Conservation (phyloP, 1,140 invertebrate species). For the Aphelenchoides besseyi region DNA sequence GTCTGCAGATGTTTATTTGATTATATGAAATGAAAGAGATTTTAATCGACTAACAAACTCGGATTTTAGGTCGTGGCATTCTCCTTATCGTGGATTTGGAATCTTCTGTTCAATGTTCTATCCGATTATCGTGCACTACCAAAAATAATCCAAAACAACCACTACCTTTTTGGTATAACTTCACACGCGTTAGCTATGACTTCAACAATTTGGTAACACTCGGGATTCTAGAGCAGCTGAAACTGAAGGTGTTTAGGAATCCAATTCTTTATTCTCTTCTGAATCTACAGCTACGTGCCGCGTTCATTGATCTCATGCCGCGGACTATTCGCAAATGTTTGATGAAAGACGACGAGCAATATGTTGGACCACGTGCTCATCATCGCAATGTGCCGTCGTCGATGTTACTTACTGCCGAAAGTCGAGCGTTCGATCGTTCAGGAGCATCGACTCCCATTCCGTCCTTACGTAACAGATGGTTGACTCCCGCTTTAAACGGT, state of each 20-base stretch:
- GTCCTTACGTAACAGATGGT: constrained; percentile 11
- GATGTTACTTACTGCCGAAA: constrained; percentile 5
- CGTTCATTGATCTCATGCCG: constrained; percentile 59
- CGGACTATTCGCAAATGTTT: constrained; percentile 40
- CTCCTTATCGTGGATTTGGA: constrained; percentile 66
- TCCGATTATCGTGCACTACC: constrained; percentile 65
- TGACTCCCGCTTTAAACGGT: neutral
- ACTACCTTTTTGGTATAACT: constrained; percentile 65
- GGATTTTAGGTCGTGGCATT: constrained; percentile 64
- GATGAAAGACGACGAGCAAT: constrained; percentile 20
- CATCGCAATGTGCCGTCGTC: neutral
- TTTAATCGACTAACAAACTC: too few relatives aligned
- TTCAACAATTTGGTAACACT: constrained; percentile 64
- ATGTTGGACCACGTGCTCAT: neutral
- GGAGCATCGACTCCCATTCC: neutral
- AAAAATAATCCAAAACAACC: constrained; percentile 51
- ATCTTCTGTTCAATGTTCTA: constrained; percentile 66
- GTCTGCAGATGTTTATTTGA: too few relatives aligned
- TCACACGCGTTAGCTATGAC: constrained; percentile 68
- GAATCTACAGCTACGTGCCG: constrained; percentile 62
- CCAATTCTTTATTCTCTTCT: constrained; percentile 68
- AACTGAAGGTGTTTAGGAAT: neutral
- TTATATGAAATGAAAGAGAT: too few relatives aligned
- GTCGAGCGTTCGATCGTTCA: constrained; percentile 10
- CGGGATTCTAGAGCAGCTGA: neutral